Evolutionary conservation across 2,113 vertebrate genomes (phyloP), one percentile per base, ranked within the genome.

Genomic region (Haplotaxodon microlepis): DNA sequence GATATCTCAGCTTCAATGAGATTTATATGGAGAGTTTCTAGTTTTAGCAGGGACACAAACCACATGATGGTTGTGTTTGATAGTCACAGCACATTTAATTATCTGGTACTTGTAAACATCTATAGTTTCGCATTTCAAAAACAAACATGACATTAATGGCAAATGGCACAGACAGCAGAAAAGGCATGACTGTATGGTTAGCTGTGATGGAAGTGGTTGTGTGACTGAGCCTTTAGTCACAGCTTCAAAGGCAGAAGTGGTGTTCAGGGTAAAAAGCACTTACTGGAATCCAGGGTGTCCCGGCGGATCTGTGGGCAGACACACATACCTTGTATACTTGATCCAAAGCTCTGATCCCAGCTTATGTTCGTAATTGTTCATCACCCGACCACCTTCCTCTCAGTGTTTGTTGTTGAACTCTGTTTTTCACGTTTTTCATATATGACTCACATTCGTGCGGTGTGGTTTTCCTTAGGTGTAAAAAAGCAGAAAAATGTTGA

Each of bases 261-360:
- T 88, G 91, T 90, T 90, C 89, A 61, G 79, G 84, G 86, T 86
- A 21, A 82, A 90, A 88, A 89, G 85, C 76, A 54, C 85, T 95
- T 94, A 94, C 93, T 89, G 94, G 93, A 95, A 95, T 80, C 85
- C 59, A 6, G 83, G 71, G 90, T 91, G 88, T 93, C 89, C 83
- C 53, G 24, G 54, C 73, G 9, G 82, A 83, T 90, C 69, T 92
- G 95, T 82, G 92, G 91, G 82, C 45, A 57, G 82, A 88, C 84
- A 27, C 54, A 50, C 82, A 90, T 86, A 81, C 92, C 91, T 71
- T 38, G 19, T 45, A 63, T 9, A 40, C 24, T n/a, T 24, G 50
- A 89, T 88, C 85, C 84, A 85, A 91, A 51, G 50, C 84, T 85
- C 84, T 92, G 88, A 87, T 84, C 89, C 47, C 14, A 53, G 73